These are phyloP conservation scores for Apolygus lucorum DNA, from an alignment of 1,140 invertebrate genomes.

Conservation along the genomic window DNA sequence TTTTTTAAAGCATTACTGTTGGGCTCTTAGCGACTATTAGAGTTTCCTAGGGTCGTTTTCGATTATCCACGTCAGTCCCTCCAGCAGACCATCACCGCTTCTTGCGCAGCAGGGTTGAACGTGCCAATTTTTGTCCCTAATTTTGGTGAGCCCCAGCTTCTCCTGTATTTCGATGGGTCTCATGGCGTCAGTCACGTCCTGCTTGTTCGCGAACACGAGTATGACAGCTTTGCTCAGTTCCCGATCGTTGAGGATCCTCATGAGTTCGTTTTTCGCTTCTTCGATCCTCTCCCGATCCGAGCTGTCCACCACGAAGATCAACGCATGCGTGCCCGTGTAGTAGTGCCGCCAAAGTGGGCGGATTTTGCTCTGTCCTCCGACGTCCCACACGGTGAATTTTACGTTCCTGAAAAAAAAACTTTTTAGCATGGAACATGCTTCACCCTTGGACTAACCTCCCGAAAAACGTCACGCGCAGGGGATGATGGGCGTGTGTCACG, in stretches of 20 bases:
- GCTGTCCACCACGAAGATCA: slow-evolving; percentile 97
- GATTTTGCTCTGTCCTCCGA: slow-evolving; percentile 92
- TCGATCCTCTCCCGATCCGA: slow-evolving; percentile 90
- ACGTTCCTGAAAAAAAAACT: too few relatives aligned
- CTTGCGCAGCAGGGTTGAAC: slow-evolving; percentile 96
- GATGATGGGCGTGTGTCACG: too few relatives aligned
- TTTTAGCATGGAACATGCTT: too few relatives aligned
- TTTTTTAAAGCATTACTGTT: too few relatives aligned
- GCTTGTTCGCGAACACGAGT: slow-evolving; percentile 98
- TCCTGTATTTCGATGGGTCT: slow-evolving; percentile 92
- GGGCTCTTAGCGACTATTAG: too few relatives aligned
- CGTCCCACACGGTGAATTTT: slow-evolving; percentile 94
- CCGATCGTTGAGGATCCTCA: slow-evolving; percentile 90
- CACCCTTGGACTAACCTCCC: too few relatives aligned
- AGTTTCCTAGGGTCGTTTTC: too few relatives aligned
- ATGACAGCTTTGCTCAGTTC: slow-evolving; percentile 94
- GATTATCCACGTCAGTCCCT: slow-evolving; percentile 97
- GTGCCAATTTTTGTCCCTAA: slow-evolving; percentile 81
- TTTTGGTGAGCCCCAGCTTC: slow-evolving; percentile 81
- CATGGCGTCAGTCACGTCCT: slow-evolving; percentile 98
- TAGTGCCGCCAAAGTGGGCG: slow-evolving; percentile 94
- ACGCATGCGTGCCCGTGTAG: slow-evolving; percentile 94
- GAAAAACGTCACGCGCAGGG: too few relatives aligned
- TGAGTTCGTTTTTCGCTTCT: slow-evolving; percentile 88
- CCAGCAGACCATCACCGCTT: slow-evolving; percentile 92